Evolutionary conservation across 92 coral and sea anemone genomes (phyloP), one percentile per base, ranked within the genome.

Genomic region (Umimayanthus chanpuru): DNA sequence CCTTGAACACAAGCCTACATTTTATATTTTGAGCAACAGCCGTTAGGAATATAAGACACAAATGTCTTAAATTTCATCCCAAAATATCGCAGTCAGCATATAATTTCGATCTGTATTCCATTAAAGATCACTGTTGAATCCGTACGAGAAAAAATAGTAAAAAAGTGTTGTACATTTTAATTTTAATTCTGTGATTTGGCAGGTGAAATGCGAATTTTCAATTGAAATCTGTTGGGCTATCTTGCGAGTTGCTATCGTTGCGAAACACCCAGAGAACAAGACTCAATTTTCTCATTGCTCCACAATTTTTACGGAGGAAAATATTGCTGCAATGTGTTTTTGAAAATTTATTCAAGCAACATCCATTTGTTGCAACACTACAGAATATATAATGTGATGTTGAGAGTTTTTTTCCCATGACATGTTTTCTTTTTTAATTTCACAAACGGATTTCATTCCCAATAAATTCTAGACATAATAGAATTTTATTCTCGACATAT

Each of bases 71-170:
- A 70, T 67, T 83, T 83, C 38, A 68, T 9, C 47, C 20, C 40
- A 83, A 70, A 49, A 64, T 70, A 83, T 83, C 64, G 16, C 40
- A 49, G 40, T 83, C 49, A 26, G 43, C 25, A n/a, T 41, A 67
- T 15, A 20, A 75, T 70, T 26, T 82, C 20, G 16, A 49, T 41
- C 77, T 18, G 28, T 68, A 58, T 82, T 80, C 29, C 25, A 23
- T 20, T 14, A 18, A 20, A 30, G 41, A 15, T 30, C 70, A 28
- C 68, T 20, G 16, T 29, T n/a, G 25, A 20, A 55, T 49, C 36
- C 47, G 30, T 10, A 66, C 66, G 23, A 78, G 10, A 26, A 20
- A 53, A 53, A 12, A 11, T 10, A 41, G 4, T 5, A 41, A 23
- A 39, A 40, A 2, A 40, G n/a, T 76, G 28, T 11, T 15, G 50